Conservation (phyloP, 1,140 invertebrate genomes). For the Macrocentrus cingulum region DNA sequence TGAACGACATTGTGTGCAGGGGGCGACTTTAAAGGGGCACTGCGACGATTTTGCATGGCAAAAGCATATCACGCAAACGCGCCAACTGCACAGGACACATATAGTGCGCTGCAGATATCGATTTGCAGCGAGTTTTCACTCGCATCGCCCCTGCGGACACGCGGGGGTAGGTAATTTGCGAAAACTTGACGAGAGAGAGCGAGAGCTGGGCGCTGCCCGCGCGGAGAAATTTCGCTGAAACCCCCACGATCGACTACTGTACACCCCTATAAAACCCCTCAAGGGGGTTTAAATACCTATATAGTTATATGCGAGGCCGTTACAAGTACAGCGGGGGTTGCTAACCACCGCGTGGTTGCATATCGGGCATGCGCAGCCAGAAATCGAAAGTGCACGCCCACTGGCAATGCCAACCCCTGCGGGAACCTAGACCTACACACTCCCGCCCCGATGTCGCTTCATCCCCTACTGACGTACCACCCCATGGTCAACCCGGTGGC, state of each 20-base stretch:
- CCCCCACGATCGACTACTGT: not conserved
- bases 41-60: constrained; percentile 8
- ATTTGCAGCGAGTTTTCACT: constrained; percentile 20
- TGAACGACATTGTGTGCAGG: constrained; percentile 18
- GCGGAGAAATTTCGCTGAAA: constrained; percentile 26
- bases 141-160: constrained; percentile 19
- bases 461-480: constrained; percentile 24
- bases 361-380: constrained; percentile 43
- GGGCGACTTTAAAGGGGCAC: constrained; percentile 25
- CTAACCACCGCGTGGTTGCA: constrained; percentile 25
- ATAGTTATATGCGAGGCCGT: not conserved
- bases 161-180: constrained; percentile 46
- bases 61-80: not conserved
- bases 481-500: constrained; percentile 52
- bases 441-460: constrained; percentile 36
- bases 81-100: constrained; percentile 10
- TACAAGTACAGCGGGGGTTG: constrained; percentile 16
- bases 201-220: constrained; percentile 24
- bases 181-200: constrained; percentile 30
- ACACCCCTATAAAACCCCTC: not conserved
- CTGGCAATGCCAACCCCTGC: constrained; percentile 41
- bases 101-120: constrained; percentile 25
- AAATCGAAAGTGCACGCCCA: constrained; percentile 57
- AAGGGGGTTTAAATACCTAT: constrained; percentile 21
- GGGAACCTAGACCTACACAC: constrained; percentile 54